Base-by-base conservation (phyloP, 2,797 vertebrate genomes). In the Pagetopsis macropterus region DNA sequence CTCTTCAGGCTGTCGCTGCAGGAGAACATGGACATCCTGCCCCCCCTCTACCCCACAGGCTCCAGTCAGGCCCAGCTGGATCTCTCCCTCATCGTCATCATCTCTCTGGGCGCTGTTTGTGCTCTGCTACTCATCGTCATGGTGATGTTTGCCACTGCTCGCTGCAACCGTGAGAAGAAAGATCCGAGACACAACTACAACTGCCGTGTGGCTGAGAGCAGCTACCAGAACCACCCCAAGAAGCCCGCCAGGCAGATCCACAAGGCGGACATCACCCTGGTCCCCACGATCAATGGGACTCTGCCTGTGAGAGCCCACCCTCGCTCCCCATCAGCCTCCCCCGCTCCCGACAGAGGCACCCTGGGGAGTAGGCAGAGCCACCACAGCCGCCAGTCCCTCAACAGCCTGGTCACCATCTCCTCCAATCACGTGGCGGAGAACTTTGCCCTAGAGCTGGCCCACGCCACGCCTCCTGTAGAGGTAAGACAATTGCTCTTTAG, bases 361-460 rank as follows among this genome's bases (percentile, higher is more conserved):
- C 95, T 98, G 88, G 95, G 96, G 77, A 97, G 96, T 89, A 89
- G 96, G 31, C 96, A 97, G 92, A 98, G 96, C 90, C 97, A 99
- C 59, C 96, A 98, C 74, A 99, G 97, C 84, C 96, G 96, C 76
- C 98, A 99, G 64, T 99, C 98, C 0, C 96, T 99, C 74, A 99
- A 98, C 93, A 99, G 98, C 89, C 93, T 99, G 80, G 97, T 98
- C 82, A 99, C 98, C 69, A 98, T 99, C 87, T 99, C 97, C 55
- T 99, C 98, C 33, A 99, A 97, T 93, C 97, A 98, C 0, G 95
- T 98, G 79, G 93, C 96, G 0, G 98, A 99, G 85, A 98, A 96
- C 80, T 99, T 99, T 74, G 94, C 97, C 0, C 83, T 99, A 84
- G 98, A 99, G 49, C 95, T 99, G 78, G 96, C 97, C 51, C 97